Percentiles rank a stretch among this genome's conserved stretches.
These are phyloP conservation scores for Ischnus inquisitorius DNA, from an alignment of 2,888 invertebrate species.

Conservation along the genomic window DNA sequence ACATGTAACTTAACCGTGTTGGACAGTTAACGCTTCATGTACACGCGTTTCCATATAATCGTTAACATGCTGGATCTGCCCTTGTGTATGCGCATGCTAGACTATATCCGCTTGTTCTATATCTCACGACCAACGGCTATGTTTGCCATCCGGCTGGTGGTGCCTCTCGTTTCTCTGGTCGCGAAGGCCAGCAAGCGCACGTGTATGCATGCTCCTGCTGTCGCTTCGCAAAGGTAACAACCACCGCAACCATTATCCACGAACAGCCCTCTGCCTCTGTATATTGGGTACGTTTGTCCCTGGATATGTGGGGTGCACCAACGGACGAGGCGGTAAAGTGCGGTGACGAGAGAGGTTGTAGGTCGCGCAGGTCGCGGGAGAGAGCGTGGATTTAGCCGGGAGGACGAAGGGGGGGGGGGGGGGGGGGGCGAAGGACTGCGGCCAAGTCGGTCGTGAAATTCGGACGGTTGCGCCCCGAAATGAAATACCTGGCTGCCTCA, in stretches of 20 bases:
- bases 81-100: slow-evolving; percentile 3
- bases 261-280: slow-evolving; percentile 33
- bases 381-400: slow-evolving; percentile 40
- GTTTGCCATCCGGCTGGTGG: slow-evolving; percentile 7
- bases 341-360: slow-evolving; percentile 63
- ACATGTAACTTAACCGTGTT: slow-evolving; percentile 1
- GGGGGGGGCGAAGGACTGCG: slow-evolving; percentile 57
- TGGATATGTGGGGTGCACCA: slow-evolving; percentile 39
- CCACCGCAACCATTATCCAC: slow-evolving; percentile 65
- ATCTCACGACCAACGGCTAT: slow-evolving; percentile 1
- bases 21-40: slow-evolving; percentile 36
- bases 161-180: slow-evolving; percentile 1
- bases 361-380: slow-evolving; percentile 51
- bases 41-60: slow-evolving; percentile 30
- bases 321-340: slow-evolving; percentile 57
- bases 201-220: slow-evolving; percentile 26
- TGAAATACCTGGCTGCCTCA: slow-evolving; percentile 65
- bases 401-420: too few species aligned
- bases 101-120: not conserved
- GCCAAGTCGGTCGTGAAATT: slow-evolving; percentile 70
- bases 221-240: slow-evolving; percentile 62
- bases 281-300: slow-evolving; percentile 20
- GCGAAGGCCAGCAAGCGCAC: slow-evolving; percentile 13
- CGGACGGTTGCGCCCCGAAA: slow-evolving; percentile 68
- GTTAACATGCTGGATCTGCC: not conserved